Evolutionary conservation across 92 coral and sea anemone genomes (phyloP).

Genomic region (Phenganax stokvisi): DNA sequence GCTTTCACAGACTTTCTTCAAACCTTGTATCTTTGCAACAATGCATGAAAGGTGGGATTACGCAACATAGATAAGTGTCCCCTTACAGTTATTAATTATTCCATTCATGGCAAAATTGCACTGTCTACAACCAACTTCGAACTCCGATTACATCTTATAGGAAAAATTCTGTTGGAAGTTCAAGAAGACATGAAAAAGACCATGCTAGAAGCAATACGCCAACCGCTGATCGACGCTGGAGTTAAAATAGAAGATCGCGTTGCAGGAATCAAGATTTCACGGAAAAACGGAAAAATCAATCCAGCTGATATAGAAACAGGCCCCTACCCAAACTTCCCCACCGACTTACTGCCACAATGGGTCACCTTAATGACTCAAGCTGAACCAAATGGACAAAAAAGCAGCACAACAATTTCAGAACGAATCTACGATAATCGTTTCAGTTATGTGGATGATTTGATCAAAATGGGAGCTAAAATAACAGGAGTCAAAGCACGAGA

Average conservation of each 20-base stretch:
- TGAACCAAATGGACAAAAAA: background rate
- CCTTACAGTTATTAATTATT: background rate
- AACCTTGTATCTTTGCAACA: too few relatives aligned
- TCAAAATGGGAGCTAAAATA: constrained; percentile 47
- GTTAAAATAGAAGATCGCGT: constrained; percentile 16
- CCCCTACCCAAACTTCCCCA: constrained; percentile 52
- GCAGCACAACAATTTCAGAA: constrained; percentile 13
- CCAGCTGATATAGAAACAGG: constrained; percentile 37
- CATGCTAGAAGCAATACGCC: constrained; percentile 3
- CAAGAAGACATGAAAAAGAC: background rate
- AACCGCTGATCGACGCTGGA: background rate
- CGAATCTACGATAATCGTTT: constrained; percentile 44
- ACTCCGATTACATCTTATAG: background rate
- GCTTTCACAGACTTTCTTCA: too few relatives aligned
- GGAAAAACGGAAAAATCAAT: background rate
- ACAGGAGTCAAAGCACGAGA: background rate
- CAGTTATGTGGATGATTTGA: constrained; percentile 41
- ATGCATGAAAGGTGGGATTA: too few relatives aligned
- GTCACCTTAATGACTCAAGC: constrained; percentile 48
- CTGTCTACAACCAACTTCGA: background rate
- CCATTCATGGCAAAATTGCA: background rate
- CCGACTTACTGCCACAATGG: constrained; percentile 57
- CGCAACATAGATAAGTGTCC: too few relatives aligned
- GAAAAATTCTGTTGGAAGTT: background rate
- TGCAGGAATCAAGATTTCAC: constrained; percentile 32